Base-by-base conservation (phyloP, 2,113 vertebrate species). In the Catharus fuscescens region DNA sequence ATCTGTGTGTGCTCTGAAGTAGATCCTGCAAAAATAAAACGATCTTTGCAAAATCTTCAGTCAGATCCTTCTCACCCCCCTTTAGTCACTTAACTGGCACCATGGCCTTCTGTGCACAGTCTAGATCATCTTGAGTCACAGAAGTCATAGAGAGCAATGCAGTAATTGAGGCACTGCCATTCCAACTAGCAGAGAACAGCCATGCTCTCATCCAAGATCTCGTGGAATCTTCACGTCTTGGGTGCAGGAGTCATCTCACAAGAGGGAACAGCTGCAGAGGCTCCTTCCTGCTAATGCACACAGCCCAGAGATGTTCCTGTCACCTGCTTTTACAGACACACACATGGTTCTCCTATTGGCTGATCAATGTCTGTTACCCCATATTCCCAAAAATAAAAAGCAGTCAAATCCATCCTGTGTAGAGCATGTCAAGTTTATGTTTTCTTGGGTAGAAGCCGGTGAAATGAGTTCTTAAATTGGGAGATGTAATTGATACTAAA, bases 11-110 rank as follows among this genome's bases (percentile, higher is more conserved):
- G 12, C 25, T 92, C 80, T 36, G 17, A 60, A 84, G 23, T 10
- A 5, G 11, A n/a, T 93, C 80, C 61, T 57, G 59, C 67, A 86
- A 95, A 96, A 92, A 88, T 78, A 38, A 86, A 86, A 84, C 2
- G 0, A 53, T 44, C 42, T 78, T 48, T 40, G 47, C 53, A 79
- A 88, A 84, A 79, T 60, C 59, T 57, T 10, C 47, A 59, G 32
- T 40, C 6, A 5, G 66, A 86, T 47, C n/a, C 70, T 59, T 47
- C 71, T 77, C 47, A 47, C 32, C 36, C 80, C 52, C 23, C 16
- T 83, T 78, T 31, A 47, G 31, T 59, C 44, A 62, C 32, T 84
- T 57, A 48, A 48, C 31, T 32, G 36, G 45, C 66, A 67, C 53
- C 1, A 1, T 18, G 59, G 12, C 14, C 72, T 94, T 85, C 71